Percentiles rank a stretch among this genome's conserved stretches.
Evolutionary conservation across 2,113 vertebrate genomes (phyloP).

Genomic region (Morone saxatilis): DNA sequence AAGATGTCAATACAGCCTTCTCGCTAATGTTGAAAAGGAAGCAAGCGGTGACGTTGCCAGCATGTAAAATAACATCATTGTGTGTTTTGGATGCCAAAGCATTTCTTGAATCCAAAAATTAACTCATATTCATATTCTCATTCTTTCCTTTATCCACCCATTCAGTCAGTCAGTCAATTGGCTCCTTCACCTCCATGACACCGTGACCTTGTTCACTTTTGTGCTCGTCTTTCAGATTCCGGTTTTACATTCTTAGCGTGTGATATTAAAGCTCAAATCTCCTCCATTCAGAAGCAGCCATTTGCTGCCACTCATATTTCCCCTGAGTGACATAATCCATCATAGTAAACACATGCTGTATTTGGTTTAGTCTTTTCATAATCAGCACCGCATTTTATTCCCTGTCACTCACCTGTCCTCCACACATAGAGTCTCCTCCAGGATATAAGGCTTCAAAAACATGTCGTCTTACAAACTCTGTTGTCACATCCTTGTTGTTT

Average conservation of each 20-base stretch:
- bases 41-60: not conserved
- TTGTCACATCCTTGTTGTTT: conserved; percentile 7
- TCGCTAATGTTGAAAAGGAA: not conserved
- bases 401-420: conserved; percentile 32
- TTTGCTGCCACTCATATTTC: conserved; percentile 5
- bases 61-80: conserved; percentile 2
- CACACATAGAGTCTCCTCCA: not conserved
- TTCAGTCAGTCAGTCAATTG: no score
- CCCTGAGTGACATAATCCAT: conserved; percentile 7
- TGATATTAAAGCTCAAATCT: conserved; percentile 2
- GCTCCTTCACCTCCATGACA: conserved; percentile 13
- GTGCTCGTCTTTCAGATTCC: not conserved
- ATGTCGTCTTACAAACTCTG: not conserved
- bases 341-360: conserved; percentile 4
- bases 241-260: conserved; percentile 5
- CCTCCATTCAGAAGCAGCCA: not conserved
- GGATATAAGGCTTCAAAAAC: conserved; percentile 8
- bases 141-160: no score
- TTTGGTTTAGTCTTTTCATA: conserved; percentile 25
- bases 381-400: conserved; percentile 25
- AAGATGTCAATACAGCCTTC: conserved; percentile 11
- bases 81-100: not conserved
- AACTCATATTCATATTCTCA: not conserved
- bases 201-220: conserved; percentile 17
- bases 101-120: not conserved